A percentile compares a stretch with the other conserved stretches of the same genome.
These are phyloP conservation scores for Helogale parvula DNA, from an alignment of 2,113 vertebrate species.

Conservation along the genomic window DNA sequence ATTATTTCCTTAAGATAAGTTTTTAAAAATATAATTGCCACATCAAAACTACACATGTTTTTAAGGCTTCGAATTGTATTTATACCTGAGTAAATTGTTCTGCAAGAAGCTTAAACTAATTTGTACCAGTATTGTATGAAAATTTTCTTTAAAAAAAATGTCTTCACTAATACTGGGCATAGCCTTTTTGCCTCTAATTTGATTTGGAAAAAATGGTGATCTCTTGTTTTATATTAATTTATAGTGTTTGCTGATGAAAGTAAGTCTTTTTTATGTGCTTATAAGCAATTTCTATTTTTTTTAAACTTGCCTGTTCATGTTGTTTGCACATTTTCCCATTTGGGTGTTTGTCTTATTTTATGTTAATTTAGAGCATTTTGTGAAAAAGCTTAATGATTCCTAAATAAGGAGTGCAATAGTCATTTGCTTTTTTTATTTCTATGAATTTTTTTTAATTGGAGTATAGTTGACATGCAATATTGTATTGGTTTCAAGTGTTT, in stretches of 20 bases:
- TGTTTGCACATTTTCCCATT: constrained; percentile 19
- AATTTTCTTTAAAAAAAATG: neutral
- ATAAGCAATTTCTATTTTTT: constrained; percentile 49
- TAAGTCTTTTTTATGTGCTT: neutral
- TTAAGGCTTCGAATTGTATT: constrained; percentile 3
- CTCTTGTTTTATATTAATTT: constrained; percentile 46
- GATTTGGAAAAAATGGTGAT: neutral
- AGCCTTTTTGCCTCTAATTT: neutral
- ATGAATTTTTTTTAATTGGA: neutral
- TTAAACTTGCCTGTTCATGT: neutral
- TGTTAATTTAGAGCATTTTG: constrained; percentile 22
- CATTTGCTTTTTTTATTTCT: constrained; percentile 51
- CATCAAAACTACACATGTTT: neutral
- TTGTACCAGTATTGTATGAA: neutral
- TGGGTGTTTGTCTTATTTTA: neutral
- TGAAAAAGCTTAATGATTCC: neutral
- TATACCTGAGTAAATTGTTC: neutral
- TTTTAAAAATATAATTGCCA: constrained; percentile 21
- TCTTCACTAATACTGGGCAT: neutral
- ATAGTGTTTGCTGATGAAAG: constrained; percentile 40
- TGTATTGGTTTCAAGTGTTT: neutral
- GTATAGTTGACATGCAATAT: neutral
- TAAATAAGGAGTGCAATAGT: neutral
- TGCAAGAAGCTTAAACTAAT: neutral
- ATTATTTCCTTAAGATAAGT: constrained; percentile 47